Base-by-base conservation (phyloP, 2,797 vertebrate species). In the Aulostomus chinensis region DNA sequence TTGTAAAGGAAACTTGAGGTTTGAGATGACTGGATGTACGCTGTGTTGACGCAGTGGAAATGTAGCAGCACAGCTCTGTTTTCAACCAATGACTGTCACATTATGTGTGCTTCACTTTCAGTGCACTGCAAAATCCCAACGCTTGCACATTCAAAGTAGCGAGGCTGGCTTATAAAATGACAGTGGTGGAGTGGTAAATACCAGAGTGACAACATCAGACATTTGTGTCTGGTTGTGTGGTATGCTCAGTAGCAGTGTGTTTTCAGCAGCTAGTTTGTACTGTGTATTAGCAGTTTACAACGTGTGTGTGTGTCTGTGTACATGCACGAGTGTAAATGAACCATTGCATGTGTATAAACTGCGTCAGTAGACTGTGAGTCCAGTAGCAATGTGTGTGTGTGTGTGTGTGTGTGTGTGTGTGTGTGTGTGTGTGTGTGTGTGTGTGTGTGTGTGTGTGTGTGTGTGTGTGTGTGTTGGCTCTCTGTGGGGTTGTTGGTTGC, bases 161-260 rank as follows among this genome's bases (percentile, higher is more conserved):
- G 38, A 52, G 43, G 38, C 63, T 68, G 66, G 77, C 78, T 77
- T 67, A 66, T 76, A 75, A 73, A 76, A 71, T 71, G 82, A 84
- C 74, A 83, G 80, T 71, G 76, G 79, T 77, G 68, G 51, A 43
- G 64, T 76, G 82, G 80, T 80, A 79, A 85, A 86, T 86, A 83
- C 83, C 84, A 83, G 62, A 83, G 50, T 68, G 83, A 73, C 77
- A 84, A 78, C 81, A 85, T 85, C 81, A 86, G 73, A 83, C 71
- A 58, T 76, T 80, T 80, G 68, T 78, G 80, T 85, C 80, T 84
- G 74, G 71, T 82, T 73, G 73, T 53, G 58, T 34, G 71, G 77
- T 69, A 61, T 69, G 58, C 64, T 77, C 73, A 68, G 78, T 78
- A 82, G 81, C 80, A 55, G 33, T 63, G 55, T 71, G 58, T 73